Percentiles rank a stretch among this genome's conserved stretches.
These are phyloP conservation scores for Ypsolopha sequella DNA, from an alignment of 2,888 invertebrate genomes.

Conservation along the genomic window DNA sequence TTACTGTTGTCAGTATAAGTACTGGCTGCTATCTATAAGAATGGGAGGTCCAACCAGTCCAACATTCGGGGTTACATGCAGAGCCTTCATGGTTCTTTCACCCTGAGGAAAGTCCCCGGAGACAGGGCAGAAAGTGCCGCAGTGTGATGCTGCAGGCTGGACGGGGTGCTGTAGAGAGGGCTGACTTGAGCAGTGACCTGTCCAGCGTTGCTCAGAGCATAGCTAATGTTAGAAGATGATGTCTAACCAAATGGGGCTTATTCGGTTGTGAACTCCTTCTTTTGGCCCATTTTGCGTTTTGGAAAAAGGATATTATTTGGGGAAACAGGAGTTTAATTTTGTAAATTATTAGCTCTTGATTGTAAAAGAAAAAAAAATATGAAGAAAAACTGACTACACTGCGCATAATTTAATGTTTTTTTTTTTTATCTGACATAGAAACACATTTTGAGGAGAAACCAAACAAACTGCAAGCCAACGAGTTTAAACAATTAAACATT, in stretches of 20 bases:
- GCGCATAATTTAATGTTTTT: too few species aligned
- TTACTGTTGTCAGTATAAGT: conserved; percentile 13
- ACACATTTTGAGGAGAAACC: too few species aligned
- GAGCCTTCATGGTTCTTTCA: conserved; percentile 40
- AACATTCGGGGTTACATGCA: conserved; percentile 57
- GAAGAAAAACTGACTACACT: too few species aligned
- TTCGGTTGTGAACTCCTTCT: conserved; percentile 42
- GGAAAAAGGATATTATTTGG: too few species aligned
- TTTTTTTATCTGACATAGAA: too few species aligned
- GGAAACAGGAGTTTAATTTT: too few species aligned
- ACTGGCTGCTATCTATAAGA: accelerated
- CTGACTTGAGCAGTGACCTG: conserved; percentile 33
- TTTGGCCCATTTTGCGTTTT: conserved; percentile 1
- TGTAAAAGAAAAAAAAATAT: too few species aligned
- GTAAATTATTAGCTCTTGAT: too few species aligned
- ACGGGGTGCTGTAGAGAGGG: conserved; percentile 42
- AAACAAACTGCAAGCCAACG: too few species aligned
- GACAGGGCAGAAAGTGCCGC: conserved; percentile 60
- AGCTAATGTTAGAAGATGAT: conserved; percentile 49
- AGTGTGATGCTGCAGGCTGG: conserved; percentile 43
- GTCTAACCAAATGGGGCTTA: conserved; percentile 68
- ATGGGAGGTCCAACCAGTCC: conserved; percentile 53
- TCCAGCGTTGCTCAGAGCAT: conserved; percentile 65
- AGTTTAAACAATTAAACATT: too few species aligned
- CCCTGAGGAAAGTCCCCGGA: conserved; percentile 73